phyloP scores from a whole-genome alignment of 2,797 vertebrate genomes.

The Cossypha caffra region DNA sequence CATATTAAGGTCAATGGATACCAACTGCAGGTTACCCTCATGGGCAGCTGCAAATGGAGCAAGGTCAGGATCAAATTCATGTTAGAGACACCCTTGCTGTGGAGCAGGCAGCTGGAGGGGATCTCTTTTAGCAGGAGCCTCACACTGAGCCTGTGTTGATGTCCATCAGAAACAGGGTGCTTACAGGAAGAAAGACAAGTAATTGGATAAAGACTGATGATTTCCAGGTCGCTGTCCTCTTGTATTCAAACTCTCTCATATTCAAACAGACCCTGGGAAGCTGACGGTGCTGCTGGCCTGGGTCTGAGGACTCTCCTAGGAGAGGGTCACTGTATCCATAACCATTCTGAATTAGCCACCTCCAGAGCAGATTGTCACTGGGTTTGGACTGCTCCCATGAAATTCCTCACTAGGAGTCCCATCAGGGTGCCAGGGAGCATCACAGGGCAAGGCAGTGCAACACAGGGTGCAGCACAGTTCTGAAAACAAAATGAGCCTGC shows the following conservation, averaged over 20 bases:
- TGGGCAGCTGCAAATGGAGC: not conserved
- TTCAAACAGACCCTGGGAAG: not conserved
- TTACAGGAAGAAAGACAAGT: not conserved
- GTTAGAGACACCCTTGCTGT: not conserved
- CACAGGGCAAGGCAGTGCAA: rapidly evolving
- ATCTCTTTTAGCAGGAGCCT: not conserved
- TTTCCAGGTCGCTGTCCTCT: not conserved
- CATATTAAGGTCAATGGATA: not conserved
- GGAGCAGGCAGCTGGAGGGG: not conserved
- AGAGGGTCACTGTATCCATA: not conserved
- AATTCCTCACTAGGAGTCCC: not conserved
- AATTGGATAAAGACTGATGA: not conserved
- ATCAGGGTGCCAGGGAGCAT: rapidly evolving
- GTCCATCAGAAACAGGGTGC: not conserved
- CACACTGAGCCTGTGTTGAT: not conserved
- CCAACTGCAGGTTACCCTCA: not conserved
- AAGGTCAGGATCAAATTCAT: not conserved
- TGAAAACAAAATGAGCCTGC: not conserved
- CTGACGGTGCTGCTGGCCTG: not conserved
- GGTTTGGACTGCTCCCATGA: not conserved
- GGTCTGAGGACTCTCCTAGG: not conserved
- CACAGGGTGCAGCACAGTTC: not conserved
- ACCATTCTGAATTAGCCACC: not conserved
- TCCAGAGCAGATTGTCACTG: not conserved
- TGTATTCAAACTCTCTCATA: not conserved